Conservation (phyloP, 2,888 invertebrate species). For the Drosophila prolongata region DNA sequence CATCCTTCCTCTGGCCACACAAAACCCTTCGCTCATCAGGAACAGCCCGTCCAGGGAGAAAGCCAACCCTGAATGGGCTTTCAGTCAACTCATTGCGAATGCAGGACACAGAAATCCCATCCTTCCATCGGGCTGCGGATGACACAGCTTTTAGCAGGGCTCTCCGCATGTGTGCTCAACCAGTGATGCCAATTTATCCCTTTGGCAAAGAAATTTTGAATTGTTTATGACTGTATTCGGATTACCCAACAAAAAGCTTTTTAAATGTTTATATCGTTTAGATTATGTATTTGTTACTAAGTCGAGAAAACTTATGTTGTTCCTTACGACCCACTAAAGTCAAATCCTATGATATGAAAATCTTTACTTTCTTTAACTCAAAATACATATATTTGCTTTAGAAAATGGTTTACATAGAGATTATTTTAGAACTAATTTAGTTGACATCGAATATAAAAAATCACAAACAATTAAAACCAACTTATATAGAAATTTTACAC, state of each 20-base stretch:
- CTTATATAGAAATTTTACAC: background rate
- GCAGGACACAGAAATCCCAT: constrained; percentile 25
- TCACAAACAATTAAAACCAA: background rate
- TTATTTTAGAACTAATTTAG: background rate
- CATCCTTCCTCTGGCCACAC: constrained; percentile 16
- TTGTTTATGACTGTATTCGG: background rate
- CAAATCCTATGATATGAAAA: too few species aligned
- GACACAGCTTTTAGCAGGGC: constrained; percentile 41
- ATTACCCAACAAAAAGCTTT: too few species aligned
- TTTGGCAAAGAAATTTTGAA: background rate
- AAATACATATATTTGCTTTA: background rate
- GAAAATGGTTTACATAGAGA: background rate
- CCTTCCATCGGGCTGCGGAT: constrained; percentile 44
- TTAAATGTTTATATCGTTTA: too few species aligned
- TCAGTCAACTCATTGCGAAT: constrained; percentile 38
- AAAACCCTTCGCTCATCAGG: constrained; percentile 17
- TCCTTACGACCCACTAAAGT: too few species aligned
- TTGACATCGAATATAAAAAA: background rate
- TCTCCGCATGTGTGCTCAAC: constrained; percentile 26
- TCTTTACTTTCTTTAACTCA: too few species aligned
- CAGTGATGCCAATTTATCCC: constrained; percentile 13
- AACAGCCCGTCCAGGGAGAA: background rate
- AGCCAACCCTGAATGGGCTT: constrained; percentile 31
- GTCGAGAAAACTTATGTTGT: too few species aligned
- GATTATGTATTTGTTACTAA: too few species aligned